Evolutionary conservation across 2,797 vertebrate species (phyloP).

Genomic region (Ctenopoma multispine): DNA sequence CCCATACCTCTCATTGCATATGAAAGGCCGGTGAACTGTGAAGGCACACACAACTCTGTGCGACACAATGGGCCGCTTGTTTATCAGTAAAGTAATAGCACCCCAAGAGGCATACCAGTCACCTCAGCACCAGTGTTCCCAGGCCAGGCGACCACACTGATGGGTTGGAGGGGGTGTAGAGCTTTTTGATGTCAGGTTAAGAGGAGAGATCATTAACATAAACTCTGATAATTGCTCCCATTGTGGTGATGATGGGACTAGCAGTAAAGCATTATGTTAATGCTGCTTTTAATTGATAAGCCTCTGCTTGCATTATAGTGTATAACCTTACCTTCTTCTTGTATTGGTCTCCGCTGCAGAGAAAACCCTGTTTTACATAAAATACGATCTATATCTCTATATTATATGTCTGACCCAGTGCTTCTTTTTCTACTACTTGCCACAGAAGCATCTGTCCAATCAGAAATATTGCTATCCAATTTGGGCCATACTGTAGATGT

Average conservation of each 20-base stretch:
- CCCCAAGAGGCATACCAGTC: conserved; percentile 83
- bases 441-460: conserved; percentile 60
- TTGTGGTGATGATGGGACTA: conserved; percentile 45
- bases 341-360: not conserved
- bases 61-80: conserved; percentile 91
- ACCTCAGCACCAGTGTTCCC: conserved; percentile 83
- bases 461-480: conserved; percentile 77
- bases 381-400: conserved; percentile 38
- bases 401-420: conserved; percentile 30
- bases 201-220: conserved; percentile 57
- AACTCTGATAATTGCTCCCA: conserved; percentile 53
- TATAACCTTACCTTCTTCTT: conserved; percentile 4
- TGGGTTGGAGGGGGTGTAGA: conserved; percentile 29
- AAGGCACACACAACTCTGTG: conserved; percentile 78
- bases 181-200: conserved; percentile 62
- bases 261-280: conserved; percentile 43
- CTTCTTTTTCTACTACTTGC: conserved; percentile 66
- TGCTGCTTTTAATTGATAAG: conserved; percentile 45
- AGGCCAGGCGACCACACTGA: conserved; percentile 75
- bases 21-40: conserved; percentile 82
- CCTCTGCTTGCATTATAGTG: conserved; percentile 41
- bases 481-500: conserved; percentile 59
- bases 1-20: conserved; percentile 85
- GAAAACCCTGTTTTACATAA: not conserved
- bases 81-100: conserved; percentile 89